A percentile compares a stretch with the other conserved stretches of the same genome.
phyloP scores from a whole-genome alignment of 2,797 vertebrate species.

The Sciurus carolinensis region DNA sequence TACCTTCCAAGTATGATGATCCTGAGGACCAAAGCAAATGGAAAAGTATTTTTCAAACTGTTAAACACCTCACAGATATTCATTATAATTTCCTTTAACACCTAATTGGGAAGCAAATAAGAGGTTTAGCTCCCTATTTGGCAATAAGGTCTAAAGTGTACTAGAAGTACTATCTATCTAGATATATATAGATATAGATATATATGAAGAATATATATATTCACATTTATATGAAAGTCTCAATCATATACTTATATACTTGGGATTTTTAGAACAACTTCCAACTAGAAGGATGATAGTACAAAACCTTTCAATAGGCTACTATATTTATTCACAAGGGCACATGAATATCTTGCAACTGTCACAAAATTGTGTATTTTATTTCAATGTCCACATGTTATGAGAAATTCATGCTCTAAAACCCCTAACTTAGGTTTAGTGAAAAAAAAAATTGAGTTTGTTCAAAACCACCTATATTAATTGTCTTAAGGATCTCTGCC shows the following conservation, averaged over 20 bases:
- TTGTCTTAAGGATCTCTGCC: conserved; percentile 51
- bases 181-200: too few species aligned
- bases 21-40: conserved; percentile 21
- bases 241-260: too few species aligned
- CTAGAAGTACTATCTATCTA: neutral
- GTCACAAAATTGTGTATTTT: neutral
- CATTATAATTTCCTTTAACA: conserved; percentile 23
- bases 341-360: neutral
- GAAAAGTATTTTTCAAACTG: conserved; percentile 36
- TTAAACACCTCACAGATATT: conserved; percentile 14
- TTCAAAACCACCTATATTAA: conserved; percentile 53
- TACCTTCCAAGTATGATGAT: neutral
- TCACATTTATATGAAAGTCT: too few species aligned
- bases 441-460: conserved; percentile 1
- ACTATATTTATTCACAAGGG: conserved; percentile 29
- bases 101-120: neutral
- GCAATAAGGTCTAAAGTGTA: conserved; percentile 1
- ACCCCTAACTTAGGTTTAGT: neutral
- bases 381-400: neutral
- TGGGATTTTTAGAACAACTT: conserved; percentile 38
- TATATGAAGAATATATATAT: too few species aligned
- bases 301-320: neutral
- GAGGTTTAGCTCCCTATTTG: neutral
- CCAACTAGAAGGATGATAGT: neutral
- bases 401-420: conserved; percentile 66